Evolutionary conservation across 2,797 vertebrate species (phyloP), one percentile per base, ranked within the genome.

Genomic region (Urophycis tenuis): DNA sequence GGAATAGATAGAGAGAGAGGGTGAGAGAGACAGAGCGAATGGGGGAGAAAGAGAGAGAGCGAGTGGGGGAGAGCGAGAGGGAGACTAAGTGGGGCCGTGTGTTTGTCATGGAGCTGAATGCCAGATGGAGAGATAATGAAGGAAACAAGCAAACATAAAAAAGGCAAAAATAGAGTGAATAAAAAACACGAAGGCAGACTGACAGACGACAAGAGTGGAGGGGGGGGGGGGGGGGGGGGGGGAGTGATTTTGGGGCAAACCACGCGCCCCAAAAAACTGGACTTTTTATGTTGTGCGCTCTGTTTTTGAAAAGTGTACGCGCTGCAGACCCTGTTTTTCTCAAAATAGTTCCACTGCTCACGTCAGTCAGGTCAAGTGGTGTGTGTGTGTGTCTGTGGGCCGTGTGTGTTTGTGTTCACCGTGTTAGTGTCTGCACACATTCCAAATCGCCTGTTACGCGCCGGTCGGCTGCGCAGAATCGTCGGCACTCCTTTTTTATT

Each of bases 141-240:
- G 81, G 87, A 90, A 91, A 92, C 85, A 91, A 93, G 87, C 87
- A 92, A 92, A 92, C 89, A 92, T 39, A 89, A 74, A 89, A 89
- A 87, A 88, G 84, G 81, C 80, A 88, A 88, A 93, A 91, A 92
- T 91, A 93, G 87, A 92, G 90, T 89, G 86, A 90, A 74, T 74
- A 41, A 84, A 85, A 83, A 80, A 81, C 83, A 82, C 74, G 74
- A 83, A 74, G 49, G 80, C 86, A 91, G 88, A 90, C 89, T 89
- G 89, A 87, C 85, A 79, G 91, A 90, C 87, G 85, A 87, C 80
- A 32, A 79, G 45, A 49, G n/a, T n/a, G 53, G 53, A n/a, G 53
- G 53, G 53, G 53, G 35, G 75, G 64, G 80, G n/a, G n/a, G n/a
- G n/a, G n/a, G n/a, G n/a, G n/a, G n/a, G n/a, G n/a, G n/a, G n/a